phyloP scores from a whole-genome alignment of 2,888 invertebrate species.

The Octonoba sinensis region DNA sequence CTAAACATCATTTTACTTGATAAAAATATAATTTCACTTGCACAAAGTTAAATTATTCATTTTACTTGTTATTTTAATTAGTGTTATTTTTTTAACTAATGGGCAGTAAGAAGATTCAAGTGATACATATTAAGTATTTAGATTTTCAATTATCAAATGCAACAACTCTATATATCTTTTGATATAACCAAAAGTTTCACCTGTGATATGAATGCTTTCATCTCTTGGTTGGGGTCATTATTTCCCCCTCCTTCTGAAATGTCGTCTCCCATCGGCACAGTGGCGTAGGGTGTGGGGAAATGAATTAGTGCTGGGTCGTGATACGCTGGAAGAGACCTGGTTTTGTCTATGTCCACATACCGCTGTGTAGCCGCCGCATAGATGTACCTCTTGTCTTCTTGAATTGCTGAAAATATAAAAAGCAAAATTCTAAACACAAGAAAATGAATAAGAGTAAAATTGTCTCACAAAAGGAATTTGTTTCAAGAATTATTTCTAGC shows the following conservation, averaged over 20 bases:
- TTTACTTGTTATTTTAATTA: no score
- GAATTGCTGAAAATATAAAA: constrained; percentile 38
- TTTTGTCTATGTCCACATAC: constrained; percentile 64
- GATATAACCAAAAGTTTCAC: constrained; percentile 4
- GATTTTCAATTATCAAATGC: no score
- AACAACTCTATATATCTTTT: no score
- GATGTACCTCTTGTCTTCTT: constrained; percentile 59
- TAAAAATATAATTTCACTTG: no score
- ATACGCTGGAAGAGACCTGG: constrained; percentile 50
- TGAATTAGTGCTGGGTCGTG: constrained; percentile 50
- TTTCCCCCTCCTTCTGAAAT: constrained; percentile 36
- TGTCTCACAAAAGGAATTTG: neutral
- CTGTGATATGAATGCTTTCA: constrained; percentile 59
- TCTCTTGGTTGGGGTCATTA: constrained; percentile 58
- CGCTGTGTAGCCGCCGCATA: constrained; percentile 58
- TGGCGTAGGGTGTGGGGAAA: constrained; percentile 62
- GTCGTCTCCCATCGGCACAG: constrained; percentile 60
- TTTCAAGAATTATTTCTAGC: neutral
- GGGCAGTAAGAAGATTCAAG: no score
- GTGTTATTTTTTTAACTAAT: no score
- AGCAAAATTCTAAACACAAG: neutral
- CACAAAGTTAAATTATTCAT: no score
- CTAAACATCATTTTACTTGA: no score
- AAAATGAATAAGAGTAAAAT: neutral
- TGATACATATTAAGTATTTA: no score